phyloP scores from a whole-genome alignment of 2,888 invertebrate species.

The Melanostoma mellinum region DNA sequence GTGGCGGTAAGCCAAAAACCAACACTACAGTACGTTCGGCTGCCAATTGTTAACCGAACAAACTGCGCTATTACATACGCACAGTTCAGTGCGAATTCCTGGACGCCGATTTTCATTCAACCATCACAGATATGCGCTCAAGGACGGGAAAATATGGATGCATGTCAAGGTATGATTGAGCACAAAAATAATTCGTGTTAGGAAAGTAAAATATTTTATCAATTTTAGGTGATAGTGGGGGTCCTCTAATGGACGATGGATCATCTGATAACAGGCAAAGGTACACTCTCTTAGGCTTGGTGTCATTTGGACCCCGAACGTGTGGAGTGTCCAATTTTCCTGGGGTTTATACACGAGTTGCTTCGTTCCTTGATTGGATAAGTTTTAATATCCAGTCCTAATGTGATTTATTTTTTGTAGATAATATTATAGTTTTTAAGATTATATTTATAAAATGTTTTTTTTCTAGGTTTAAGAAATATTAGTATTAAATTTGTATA shows the following conservation, averaged over 20 bases:
- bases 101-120: constrained; percentile 81
- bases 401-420: constrained; percentile 31
- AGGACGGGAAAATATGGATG: constrained; percentile 81
- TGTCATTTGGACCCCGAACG: constrained; percentile 80
- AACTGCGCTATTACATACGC: constrained; percentile 81
- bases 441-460: not conserved
- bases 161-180: constrained; percentile 78
- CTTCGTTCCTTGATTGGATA: constrained; percentile 81
- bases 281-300: constrained; percentile 78
- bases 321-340: constrained; percentile 81
- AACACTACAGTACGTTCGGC: constrained; percentile 81
- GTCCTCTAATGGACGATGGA: constrained; percentile 80
- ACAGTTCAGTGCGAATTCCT: constrained; percentile 80
- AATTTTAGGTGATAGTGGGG: constrained; percentile 80
- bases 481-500: not conserved
- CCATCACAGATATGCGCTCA: constrained; percentile 81
- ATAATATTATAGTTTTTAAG: constrained; percentile 21
- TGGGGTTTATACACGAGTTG: constrained; percentile 82
- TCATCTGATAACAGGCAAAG: constrained; percentile 69
- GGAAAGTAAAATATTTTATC: not conserved
- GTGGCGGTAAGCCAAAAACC: constrained; percentile 55
- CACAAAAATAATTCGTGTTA: not conserved
- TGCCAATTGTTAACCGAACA: constrained; percentile 82
- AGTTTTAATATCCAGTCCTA: constrained; percentile 74
- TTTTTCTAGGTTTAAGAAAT: too few species aligned